Evolutionary conservation across 2,113 vertebrate genomes (phyloP), one percentile per base, ranked within the genome.

Genomic region (Etheostoma cragini): DNA sequence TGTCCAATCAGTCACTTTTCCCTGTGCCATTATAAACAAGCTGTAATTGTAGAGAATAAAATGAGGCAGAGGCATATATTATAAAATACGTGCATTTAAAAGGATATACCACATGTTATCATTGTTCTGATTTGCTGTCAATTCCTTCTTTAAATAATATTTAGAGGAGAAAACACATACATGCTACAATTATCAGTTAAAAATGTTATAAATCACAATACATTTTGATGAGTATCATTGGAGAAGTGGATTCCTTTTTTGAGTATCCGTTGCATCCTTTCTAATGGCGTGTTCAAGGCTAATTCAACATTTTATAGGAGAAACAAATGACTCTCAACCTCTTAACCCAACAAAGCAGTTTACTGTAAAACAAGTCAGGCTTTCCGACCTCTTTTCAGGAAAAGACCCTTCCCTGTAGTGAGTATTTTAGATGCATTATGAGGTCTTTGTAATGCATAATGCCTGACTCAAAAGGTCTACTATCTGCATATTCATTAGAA

Each of bases 361-460:
- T 42, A 42, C 38, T 42, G 61, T 72, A 61, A 86, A 82, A 84
- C 78, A 82, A 87, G 56, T 62, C 63, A 70, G 61, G 11, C 76
- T 80, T 42, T 57, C 58, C 21, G 22, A 19, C 58, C 52, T 73
- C 47, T 58, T 83, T 81, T 66, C 26, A 88, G 61, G 56, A 70
- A 87, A 72, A 78, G 1, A 15, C 57, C 67, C 33, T 70, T 66
- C 75, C 85, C 85, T 76, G 78, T 56, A 21, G 87, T 76, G 86
- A 79, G 64, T 47, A 24, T 86, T 91, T 85, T 66, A 86, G 63
- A 83, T 80, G 84, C 86, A 89, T 80, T 81, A 80, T 71, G 58
- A 76, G 80, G 60, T 42, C 66, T 85, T 93, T 93, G 87, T 91
- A 56, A 91, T 90, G 87, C 76, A 57, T 45, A 88, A 46, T 72